A percentile compares a stretch with the other conserved stretches of the same genome.
phyloP scores from a whole-genome alignment of 92 coral and sea anemone genomes.

The Actinostola sp. region DNA sequence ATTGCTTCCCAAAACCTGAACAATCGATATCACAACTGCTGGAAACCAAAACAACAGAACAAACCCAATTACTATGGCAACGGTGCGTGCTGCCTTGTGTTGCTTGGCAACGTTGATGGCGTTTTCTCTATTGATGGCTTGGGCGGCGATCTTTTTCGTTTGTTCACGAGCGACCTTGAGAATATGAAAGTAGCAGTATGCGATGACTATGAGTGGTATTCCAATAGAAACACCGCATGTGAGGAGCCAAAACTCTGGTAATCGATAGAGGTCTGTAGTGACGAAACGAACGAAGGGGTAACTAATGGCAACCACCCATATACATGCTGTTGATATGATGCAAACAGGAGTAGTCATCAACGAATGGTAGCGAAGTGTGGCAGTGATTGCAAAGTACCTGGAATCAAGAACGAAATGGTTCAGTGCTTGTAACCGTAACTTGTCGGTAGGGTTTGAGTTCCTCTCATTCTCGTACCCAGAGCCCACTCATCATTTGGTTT shows the following conservation, averaged over 20 bases:
- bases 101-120: constrained; percentile 29
- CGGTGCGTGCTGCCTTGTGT: constrained; percentile 40
- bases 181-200: constrained; percentile 31
- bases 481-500: no score
- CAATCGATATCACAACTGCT: constrained; percentile 15
- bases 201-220: constrained; percentile 26
- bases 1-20: constrained; percentile 15
- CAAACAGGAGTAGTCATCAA: constrained; percentile 26
- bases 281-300: constrained; percentile 33
- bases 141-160: constrained; percentile 23
- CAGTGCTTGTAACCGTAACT: not conserved
- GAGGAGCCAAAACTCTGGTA: constrained; percentile 24
- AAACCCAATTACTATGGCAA: constrained; percentile 38
- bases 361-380: constrained; percentile 15
- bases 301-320: constrained; percentile 13
- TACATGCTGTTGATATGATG: not conserved
- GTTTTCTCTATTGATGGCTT: not conserved
- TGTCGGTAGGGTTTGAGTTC: no score
- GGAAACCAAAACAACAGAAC: constrained; percentile 42
- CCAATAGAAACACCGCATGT: constrained; percentile 21
- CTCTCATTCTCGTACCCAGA: no score
- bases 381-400: constrained; percentile 37
- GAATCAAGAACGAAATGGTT: not conserved
- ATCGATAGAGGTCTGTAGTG: constrained; percentile 15
- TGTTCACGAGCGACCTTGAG: constrained; percentile 22